phyloP scores from a whole-genome alignment of 1,140 invertebrate genomes.

The Calephelis nemesis region DNA sequence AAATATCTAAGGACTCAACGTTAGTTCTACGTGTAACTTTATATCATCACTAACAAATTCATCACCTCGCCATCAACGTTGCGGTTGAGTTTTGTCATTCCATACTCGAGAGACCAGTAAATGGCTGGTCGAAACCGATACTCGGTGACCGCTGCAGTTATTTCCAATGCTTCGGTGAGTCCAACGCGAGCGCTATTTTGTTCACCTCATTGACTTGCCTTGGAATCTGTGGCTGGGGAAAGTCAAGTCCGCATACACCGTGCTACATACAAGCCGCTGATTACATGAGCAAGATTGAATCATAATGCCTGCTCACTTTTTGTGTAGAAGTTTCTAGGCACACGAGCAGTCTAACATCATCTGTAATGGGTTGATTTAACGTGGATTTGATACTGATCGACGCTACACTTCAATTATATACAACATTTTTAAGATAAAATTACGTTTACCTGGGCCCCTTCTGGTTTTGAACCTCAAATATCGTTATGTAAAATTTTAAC shows the following conservation, averaged over 20 bases:
- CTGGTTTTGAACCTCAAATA: too few relatives aligned
- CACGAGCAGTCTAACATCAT: too few relatives aligned
- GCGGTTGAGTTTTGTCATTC: conserved; percentile 52
- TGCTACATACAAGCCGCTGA: conserved; percentile 59
- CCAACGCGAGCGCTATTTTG: conserved; percentile 58
- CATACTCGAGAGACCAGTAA: conserved; percentile 48
- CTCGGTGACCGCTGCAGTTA: conserved; percentile 41
- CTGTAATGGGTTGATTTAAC: too few relatives aligned
- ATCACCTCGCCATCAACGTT: conserved; percentile 10
- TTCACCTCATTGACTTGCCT: conserved; percentile 66
- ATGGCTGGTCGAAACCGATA: conserved; percentile 66
- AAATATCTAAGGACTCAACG: too few relatives aligned
- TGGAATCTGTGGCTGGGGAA: conserved; percentile 67
- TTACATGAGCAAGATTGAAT: conserved; percentile 62
- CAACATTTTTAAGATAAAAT: too few relatives aligned
- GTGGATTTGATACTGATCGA: too few relatives aligned
- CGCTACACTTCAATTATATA: too few relatives aligned
- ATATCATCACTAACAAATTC: conserved; percentile 3
- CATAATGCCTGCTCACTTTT: conserved; percentile 45
- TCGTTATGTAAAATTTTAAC: too few relatives aligned
- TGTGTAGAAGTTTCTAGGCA: not conserved
- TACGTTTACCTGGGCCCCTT: too few relatives aligned
- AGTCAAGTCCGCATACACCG: conserved; percentile 63
- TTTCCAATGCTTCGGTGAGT: conserved; percentile 58
- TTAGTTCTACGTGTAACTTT: not conserved